Evolutionary conservation across 1,140 invertebrate genomes (phyloP).

Genomic region (Piezodorus guildinii): DNA sequence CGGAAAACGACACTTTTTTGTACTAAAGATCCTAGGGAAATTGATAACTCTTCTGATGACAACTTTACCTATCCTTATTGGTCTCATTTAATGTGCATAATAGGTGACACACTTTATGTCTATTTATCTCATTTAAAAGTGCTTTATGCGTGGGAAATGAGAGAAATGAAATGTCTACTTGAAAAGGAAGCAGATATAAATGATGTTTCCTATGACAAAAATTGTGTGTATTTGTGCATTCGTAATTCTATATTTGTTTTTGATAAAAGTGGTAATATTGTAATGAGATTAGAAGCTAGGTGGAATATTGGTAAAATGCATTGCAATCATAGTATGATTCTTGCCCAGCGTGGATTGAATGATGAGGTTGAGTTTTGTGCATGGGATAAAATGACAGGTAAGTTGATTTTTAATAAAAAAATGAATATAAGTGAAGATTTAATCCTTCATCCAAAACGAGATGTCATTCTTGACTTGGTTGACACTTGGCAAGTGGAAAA

Average conservation of each 20-base stretch:
- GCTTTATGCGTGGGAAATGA: slow-evolving; percentile 14
- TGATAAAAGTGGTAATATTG: slow-evolving; percentile 5
- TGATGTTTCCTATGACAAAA: slow-evolving; percentile 7
- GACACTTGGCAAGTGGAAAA: slow-evolving; percentile 8
- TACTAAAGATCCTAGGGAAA: neutral
- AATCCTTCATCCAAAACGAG: slow-evolving; percentile 9
- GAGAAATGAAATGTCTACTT: slow-evolving; percentile 6
- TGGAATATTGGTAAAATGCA: slow-evolving; percentile 15
- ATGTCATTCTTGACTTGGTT: slow-evolving; percentile 5
- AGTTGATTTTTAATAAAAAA: slow-evolving; percentile 10
- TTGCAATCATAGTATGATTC: slow-evolving; percentile 11
- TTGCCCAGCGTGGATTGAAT: neutral
- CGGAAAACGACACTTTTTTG: neutral
- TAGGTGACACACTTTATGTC: slow-evolving; percentile 4
- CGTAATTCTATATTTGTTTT: slow-evolving; percentile 10
- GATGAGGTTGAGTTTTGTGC: slow-evolving; percentile 3
- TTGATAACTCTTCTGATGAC: slow-evolving; percentile 4
- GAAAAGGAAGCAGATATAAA: slow-evolving; percentile 5
- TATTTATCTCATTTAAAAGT: slow-evolving; percentile 10
- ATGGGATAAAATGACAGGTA: slow-evolving; percentile 9
- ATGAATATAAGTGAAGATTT: slow-evolving; percentile 7
- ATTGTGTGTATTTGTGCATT: neutral
- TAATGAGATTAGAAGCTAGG: neutral
- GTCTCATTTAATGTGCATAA: slow-evolving; percentile 9
- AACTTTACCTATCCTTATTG: slow-evolving; percentile 3